phyloP scores from a whole-genome alignment of 2,797 vertebrate genomes.

The Sparus aurata region DNA sequence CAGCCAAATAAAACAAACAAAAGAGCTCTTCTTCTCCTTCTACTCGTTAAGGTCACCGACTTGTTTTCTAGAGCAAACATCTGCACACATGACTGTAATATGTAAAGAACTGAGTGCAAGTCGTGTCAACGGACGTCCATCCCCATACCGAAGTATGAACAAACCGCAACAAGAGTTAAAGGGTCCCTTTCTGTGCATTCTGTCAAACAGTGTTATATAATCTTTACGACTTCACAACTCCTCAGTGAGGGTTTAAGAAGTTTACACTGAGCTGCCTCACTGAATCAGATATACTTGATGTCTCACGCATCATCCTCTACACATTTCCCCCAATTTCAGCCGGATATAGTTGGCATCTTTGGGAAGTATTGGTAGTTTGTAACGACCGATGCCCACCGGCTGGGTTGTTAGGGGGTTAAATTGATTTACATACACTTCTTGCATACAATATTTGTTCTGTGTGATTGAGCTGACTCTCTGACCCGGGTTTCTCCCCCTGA shows the following conservation, averaged over 20 bases:
- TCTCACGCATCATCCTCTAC: not conserved
- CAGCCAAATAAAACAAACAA: not conserved
- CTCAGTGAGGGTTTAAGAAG: not conserved
- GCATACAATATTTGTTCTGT: slow-evolving; percentile 31
- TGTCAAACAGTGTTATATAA: not conserved
- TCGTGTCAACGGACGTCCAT: not conserved
- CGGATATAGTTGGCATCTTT: not conserved
- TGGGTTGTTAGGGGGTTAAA: slow-evolving; percentile 13
- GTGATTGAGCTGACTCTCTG: slow-evolving; percentile 32
- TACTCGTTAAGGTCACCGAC: not conserved
- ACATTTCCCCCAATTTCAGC: not conserved
- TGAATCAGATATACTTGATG: not conserved
- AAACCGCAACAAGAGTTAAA: not conserved
- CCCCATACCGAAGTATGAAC: not conserved
- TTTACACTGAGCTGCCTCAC: not conserved
- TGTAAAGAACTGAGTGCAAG: not conserved
- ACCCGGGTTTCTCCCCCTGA: slow-evolving; percentile 31
- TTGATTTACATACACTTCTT: slow-evolving; percentile 16
- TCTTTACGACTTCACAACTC: not conserved
- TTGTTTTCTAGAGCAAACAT: not conserved
- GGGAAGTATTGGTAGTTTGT: not conserved
- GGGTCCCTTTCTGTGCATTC: not conserved
- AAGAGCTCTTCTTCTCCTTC: not conserved
- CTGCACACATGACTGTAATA: not conserved
- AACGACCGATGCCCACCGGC: not conserved